Percentiles rank a stretch among this genome's conserved stretches.
phyloP scores from a whole-genome alignment of 2,113 vertebrate genomes.

The Clarias macrocephalus region DNA sequence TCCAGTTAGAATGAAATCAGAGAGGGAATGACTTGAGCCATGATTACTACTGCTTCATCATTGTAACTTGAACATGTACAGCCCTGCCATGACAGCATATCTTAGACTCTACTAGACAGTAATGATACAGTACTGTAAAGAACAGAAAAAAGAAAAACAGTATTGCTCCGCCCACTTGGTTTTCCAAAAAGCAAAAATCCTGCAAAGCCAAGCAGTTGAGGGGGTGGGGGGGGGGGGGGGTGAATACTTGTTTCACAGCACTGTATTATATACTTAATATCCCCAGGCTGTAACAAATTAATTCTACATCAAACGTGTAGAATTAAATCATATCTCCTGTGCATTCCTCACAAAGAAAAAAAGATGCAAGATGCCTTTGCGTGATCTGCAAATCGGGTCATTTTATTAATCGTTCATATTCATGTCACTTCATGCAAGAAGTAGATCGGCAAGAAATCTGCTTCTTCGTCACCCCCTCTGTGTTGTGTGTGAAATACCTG shows the following conservation, averaged over 20 bases:
- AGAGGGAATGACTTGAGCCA: slow-evolving; percentile 14
- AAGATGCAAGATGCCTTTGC: slow-evolving; percentile 16
- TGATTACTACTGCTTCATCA: slow-evolving; percentile 21
- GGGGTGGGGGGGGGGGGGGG: neutral
- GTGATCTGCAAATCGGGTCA: slow-evolving; percentile 34
- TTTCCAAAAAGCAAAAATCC: neutral
- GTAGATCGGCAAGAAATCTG: slow-evolving; percentile 9
- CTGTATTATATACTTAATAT: neutral
- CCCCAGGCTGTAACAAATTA: slow-evolving; percentile 2
- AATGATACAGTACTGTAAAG: slow-evolving; percentile 15
- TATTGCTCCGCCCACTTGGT: neutral
- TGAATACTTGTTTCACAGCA: slow-evolving; percentile 5
- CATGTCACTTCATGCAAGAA: neutral
- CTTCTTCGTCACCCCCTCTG: slow-evolving; percentile 1
- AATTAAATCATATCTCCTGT: slow-evolving; percentile 22
- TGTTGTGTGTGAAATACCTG: slow-evolving; percentile 38
- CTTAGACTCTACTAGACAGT: neutral
- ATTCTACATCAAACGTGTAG: slow-evolving; percentile 3
- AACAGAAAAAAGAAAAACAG: neutral
- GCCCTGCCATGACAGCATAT: neutral
- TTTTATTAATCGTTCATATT: slow-evolving; percentile 11
- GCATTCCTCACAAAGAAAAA: neutral
- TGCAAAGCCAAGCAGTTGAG: neutral
- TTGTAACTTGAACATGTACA: slow-evolving; percentile 1
- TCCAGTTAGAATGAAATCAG: neutral